A percentile compares a stretch with the other conserved stretches of the same genome.
These are phyloP conservation scores for Caenorhabditis imperialis DNA, from an alignment of 2,888 invertebrate species.

Conservation along the genomic window DNA sequence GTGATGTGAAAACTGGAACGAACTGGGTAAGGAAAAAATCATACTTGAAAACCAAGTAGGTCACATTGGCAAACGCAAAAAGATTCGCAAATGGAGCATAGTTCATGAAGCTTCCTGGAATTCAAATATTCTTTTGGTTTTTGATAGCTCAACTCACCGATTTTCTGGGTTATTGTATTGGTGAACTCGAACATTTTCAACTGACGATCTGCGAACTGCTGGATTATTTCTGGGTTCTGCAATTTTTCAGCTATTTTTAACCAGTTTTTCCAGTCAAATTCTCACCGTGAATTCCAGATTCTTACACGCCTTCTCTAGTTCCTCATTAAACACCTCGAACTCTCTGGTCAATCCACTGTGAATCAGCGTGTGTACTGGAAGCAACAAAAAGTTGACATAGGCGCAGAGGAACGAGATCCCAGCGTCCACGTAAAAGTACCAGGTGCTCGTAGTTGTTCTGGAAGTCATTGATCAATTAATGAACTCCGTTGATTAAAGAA, in stretches of 20 bases:
- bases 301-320: slow-evolving; percentile 17
- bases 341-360: slow-evolving; percentile 22
- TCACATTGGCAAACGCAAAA: slow-evolving; percentile 1
- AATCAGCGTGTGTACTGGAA: slow-evolving; percentile 21
- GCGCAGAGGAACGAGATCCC: slow-evolving; percentile 18
- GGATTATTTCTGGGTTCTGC: background rate
- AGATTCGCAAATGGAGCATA: slow-evolving; percentile 16
- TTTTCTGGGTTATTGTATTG: slow-evolving; percentile 14
- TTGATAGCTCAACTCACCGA: slow-evolving; percentile 2
- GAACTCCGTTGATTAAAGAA: too few species aligned
- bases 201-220: slow-evolving; percentile 8
- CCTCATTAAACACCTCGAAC: slow-evolving; percentile 39
- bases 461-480: too few species aligned
- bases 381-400: slow-evolving; percentile 9
- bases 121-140: background rate
- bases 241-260: slow-evolving; percentile 7
- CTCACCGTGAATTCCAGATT: slow-evolving; percentile 19
- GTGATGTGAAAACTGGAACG: slow-evolving; percentile 4
- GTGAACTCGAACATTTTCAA: slow-evolving; percentile 28
- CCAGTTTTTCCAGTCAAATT: too few species aligned
- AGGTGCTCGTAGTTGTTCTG: slow-evolving; percentile 11
- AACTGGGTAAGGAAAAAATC: background rate
- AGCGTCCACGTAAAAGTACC: slow-evolving; percentile 20
- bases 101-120: slow-evolving; percentile 19
- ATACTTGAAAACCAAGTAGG: slow-evolving; percentile 12